Conservation (phyloP, 2,797 vertebrate species). For the Clangula hyemalis region DNA sequence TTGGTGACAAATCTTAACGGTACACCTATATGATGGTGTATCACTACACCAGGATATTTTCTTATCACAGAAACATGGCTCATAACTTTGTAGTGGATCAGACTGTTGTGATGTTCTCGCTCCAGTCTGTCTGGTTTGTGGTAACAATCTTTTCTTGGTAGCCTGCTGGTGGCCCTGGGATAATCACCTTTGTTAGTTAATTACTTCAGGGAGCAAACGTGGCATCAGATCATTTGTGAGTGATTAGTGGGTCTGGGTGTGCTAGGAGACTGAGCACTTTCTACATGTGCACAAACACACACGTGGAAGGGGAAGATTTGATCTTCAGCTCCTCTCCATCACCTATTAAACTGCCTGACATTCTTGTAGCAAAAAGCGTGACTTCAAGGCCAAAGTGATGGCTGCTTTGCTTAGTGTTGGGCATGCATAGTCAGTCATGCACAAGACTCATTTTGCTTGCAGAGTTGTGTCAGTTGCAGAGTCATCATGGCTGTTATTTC, state of each 20-base stretch:
- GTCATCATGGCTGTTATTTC: not conserved
- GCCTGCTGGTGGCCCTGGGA: conserved; percentile 3
- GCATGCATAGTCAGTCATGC: not conserved
- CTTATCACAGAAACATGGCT: not conserved
- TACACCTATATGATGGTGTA: not conserved
- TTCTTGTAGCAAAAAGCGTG: not conserved
- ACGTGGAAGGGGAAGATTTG: not conserved
- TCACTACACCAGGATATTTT: not conserved
- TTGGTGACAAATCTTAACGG: not conserved
- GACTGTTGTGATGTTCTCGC: not conserved
- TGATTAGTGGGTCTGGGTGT: conserved; percentile 41
- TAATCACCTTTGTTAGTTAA: conserved; percentile 57
- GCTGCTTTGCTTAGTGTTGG: not conserved
- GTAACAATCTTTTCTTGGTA: not conserved
- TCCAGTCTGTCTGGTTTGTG: not conserved
- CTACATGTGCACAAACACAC: not conserved
- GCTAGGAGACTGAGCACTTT: not conserved
- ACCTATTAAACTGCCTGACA: not conserved
- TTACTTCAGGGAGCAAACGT: conserved; percentile 12
- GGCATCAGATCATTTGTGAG: conserved; percentile 38
- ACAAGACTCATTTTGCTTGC: not conserved
- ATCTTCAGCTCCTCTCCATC: not conserved
- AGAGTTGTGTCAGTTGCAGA: not conserved
- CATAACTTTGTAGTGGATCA: not conserved
- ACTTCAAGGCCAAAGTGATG: not conserved